Percentiles rank a stretch among this genome's conserved stretches.
These are phyloP conservation scores for Trachelus troglodyta DNA, from an alignment of 2,888 invertebrate species.

Conservation along the genomic window DNA sequence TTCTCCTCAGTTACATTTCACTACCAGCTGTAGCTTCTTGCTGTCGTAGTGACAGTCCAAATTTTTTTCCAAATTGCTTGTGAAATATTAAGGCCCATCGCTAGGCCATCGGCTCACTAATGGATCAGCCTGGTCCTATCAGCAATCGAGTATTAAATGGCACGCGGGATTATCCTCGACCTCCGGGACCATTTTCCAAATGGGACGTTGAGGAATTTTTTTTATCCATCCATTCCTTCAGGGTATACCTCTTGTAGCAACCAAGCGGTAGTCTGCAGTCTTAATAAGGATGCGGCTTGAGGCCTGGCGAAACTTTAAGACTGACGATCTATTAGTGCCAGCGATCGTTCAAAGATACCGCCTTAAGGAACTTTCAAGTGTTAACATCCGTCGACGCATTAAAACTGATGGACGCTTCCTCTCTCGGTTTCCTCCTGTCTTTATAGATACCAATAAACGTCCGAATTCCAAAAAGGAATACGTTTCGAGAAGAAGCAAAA, in stretches of 20 bases:
- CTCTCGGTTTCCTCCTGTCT: not conserved
- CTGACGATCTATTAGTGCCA: slow-evolving; percentile 15
- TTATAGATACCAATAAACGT: no score
- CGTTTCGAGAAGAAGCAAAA: no score
- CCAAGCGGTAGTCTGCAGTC: not conserved
- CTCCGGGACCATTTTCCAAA: slow-evolving; percentile 13
- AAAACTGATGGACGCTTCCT: slow-evolving; percentile 20
- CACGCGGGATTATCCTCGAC: slow-evolving; percentile 10
- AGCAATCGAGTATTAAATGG: slow-evolving; percentile 20
- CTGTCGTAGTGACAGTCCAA: no score
- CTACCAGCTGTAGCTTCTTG: no score
- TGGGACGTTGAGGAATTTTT: slow-evolving; percentile 10
- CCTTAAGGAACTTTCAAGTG: slow-evolving; percentile 27
- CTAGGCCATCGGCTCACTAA: slow-evolving; percentile 9
- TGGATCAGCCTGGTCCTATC: slow-evolving; percentile 12
- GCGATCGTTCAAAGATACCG: slow-evolving; percentile 17
- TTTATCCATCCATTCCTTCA: no score
- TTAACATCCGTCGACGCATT: slow-evolving; percentile 25
- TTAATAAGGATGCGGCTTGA: no score
- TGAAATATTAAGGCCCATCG: slow-evolving; percentile 8
- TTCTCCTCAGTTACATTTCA: no score
- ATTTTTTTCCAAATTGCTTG: not conserved
- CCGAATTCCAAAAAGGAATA: no score
- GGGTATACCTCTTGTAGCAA: no score
- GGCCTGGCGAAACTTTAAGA: not conserved